Conservation (phyloP, 2,113 vertebrate genomes). For the Rousettus leschenaultii region DNA sequence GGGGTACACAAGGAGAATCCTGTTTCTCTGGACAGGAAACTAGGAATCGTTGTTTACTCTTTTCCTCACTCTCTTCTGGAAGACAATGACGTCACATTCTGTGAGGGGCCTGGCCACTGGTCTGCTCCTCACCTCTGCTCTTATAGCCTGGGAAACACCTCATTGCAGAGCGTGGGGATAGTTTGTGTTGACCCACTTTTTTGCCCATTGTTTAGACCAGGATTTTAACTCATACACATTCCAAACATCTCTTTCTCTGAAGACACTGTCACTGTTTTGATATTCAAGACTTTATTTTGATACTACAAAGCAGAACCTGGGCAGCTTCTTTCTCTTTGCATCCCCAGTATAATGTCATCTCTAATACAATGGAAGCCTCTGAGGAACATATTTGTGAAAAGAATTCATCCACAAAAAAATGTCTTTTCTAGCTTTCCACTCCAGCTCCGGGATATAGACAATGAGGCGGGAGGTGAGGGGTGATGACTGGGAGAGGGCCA, state of each 20-base stretch:
- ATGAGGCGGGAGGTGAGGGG: neutral
- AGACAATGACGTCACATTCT: neutral
- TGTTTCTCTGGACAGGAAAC: neutral
- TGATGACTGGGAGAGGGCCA: neutral
- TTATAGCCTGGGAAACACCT: neutral
- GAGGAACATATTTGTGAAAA: neutral
- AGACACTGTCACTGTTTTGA: neutral
- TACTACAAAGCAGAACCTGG: neutral
- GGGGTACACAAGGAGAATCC: neutral
- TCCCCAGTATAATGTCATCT: neutral
- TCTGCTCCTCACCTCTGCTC: neutral
- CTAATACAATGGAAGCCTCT: neutral
- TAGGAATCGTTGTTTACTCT: neutral
- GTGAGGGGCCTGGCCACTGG: rapidly evolving
- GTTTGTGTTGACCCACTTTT: neutral
- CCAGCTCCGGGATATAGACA: neutral
- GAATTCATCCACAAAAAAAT: neutral
- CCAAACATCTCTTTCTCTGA: neutral
- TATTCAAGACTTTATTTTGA: neutral
- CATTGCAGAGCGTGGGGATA: neutral
- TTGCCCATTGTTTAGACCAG: neutral
- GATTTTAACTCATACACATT: neutral
- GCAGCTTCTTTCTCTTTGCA: neutral
- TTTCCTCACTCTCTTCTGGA: neutral
- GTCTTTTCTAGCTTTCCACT: neutral